Percentiles rank a stretch among this genome's conserved stretches.
Conservation (phyloP, 2,113 vertebrate species). For the Coptodon rendalli region DNA sequence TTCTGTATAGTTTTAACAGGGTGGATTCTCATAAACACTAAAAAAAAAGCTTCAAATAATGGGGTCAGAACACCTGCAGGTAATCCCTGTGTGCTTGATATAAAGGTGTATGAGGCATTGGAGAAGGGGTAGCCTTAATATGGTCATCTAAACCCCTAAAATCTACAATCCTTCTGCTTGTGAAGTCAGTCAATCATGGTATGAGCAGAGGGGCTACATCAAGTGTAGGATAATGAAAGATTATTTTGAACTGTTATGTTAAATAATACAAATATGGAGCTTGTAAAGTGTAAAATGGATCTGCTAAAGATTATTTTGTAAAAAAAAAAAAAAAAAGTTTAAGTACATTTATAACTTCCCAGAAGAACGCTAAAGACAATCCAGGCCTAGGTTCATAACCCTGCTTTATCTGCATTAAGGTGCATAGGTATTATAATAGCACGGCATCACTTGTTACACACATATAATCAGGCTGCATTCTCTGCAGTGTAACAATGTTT, state of each 20-base stretch:
- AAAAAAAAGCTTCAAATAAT: not conserved
- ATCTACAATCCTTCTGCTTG: not conserved
- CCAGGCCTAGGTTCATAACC: not conserved
- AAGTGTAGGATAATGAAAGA: not conserved
- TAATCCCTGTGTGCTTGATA: not conserved
- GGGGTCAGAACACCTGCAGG: not conserved
- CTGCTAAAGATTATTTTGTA: not conserved
- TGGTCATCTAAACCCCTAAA: not conserved
- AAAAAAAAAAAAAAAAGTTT: not conserved
- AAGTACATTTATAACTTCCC: not conserved
- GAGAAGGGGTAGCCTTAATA: not conserved
- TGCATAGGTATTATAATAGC: not conserved
- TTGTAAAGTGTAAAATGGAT: not conserved
- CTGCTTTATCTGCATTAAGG: not conserved
- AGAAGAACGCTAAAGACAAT: not conserved
- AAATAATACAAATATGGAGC: not conserved
- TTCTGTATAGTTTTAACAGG: not conserved
- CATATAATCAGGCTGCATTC: not conserved
- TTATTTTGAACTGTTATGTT: not conserved
- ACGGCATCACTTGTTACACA: not conserved
- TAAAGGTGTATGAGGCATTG: not conserved
- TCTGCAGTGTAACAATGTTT: not conserved
- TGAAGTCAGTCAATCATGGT: not conserved
- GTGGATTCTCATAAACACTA: not conserved
- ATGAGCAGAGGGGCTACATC: not conserved